phyloP scores from a whole-genome alignment of 2,113 vertebrate genomes.

The Pristiophorus japonicus region DNA sequence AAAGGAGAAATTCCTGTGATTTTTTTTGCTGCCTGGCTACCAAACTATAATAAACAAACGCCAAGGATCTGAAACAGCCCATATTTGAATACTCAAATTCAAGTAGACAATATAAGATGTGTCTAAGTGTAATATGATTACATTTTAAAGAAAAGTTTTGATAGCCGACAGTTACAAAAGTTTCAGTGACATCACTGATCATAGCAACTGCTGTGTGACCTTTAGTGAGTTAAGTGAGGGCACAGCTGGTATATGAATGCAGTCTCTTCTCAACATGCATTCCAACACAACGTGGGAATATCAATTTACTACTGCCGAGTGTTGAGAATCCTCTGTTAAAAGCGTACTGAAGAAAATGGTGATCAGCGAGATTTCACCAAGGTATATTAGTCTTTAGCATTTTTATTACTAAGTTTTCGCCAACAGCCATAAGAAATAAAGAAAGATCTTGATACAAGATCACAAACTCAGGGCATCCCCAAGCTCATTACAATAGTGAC shows the following conservation, averaged over 20 bases:
- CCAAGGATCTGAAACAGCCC: not conserved
- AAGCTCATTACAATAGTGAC: not conserved
- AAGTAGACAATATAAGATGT: not conserved
- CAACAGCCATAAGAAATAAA: not conserved
- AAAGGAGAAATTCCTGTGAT: not conserved
- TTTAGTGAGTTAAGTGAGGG: not conserved
- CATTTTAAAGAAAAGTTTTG: not conserved
- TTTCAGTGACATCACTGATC: not conserved
- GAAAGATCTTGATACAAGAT: not conserved
- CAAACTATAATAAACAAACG: not conserved
- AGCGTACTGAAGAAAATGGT: not conserved
- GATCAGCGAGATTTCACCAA: not conserved
- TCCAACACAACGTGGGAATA: not conserved
- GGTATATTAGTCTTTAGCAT: not conserved
- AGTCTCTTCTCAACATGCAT: not conserved
- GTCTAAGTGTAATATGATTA: not conserved
- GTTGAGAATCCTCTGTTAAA: not conserved
- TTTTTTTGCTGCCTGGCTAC: not conserved
- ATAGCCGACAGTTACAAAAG: not conserved
- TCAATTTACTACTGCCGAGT: not conserved
- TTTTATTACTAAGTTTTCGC: not conserved
- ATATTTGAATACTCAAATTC: not conserved
- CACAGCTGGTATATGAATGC: not conserved
- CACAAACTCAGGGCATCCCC: not conserved
- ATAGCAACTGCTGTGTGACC: not conserved